Conservation (phyloP, 2,113 vertebrate genomes). For the Rhynchopsitta pachyrhyncha region DNA sequence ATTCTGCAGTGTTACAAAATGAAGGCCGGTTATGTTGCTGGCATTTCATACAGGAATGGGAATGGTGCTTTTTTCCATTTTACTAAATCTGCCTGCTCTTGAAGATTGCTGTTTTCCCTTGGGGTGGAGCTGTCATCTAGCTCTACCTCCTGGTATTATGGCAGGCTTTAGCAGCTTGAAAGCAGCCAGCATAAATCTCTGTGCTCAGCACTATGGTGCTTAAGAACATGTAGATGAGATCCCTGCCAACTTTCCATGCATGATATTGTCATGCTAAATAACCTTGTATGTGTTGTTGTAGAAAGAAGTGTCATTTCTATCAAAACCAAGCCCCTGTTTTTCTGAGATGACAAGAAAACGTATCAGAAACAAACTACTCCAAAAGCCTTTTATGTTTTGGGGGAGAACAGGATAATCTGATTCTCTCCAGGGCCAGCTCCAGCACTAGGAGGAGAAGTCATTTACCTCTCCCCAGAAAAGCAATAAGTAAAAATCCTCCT, state of each 20-base stretch:
- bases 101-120: neutral
- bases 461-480: neutral
- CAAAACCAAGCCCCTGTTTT: neutral
- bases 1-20: neutral
- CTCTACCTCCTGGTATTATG: fast-evolving
- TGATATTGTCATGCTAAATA: neutral
- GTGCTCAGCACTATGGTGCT: neutral
- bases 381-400: neutral
- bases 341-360: neutral
- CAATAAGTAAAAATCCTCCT: neutral
- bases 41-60: too few relatives aligned
- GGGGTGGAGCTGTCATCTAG: neutral
- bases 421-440: neutral
- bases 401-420: neutral
- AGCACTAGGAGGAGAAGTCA: neutral
- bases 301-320: neutral
- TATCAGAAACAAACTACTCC: neutral
- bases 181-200: neutral
- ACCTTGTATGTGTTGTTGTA: neutral
- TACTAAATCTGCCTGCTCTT: neutral
- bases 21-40: neutral
- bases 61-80: neutral
- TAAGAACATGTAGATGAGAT: neutral
- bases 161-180: neutral
- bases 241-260: neutral